Conservation (phyloP, 2,797 vertebrate genomes). For the Molossus alvarezi region DNA sequence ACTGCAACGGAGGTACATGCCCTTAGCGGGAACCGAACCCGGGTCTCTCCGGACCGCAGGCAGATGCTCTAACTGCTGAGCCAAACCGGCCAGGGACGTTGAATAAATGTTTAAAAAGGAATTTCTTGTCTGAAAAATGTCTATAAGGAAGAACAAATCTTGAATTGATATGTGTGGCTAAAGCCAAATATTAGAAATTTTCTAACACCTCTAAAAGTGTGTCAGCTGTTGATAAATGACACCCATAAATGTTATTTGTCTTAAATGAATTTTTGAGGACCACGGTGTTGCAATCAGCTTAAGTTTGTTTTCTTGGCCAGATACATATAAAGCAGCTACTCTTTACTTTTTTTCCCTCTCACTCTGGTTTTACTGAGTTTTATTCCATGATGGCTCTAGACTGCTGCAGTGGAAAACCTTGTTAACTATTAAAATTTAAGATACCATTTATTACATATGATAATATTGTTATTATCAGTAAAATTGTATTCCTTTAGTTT, state of each 20-base stretch:
- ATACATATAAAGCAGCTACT: background rate
- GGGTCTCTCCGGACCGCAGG: too few species aligned
- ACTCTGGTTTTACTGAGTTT: background rate
- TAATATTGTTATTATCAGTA: background rate
- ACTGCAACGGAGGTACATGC: too few species aligned
- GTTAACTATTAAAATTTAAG: slow-evolving; percentile 36
- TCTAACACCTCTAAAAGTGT: background rate
- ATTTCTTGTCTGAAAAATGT: background rate
- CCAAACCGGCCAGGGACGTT: background rate
- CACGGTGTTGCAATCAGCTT: background rate
- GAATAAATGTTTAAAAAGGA: slow-evolving; percentile 1
- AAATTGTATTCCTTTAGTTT: slow-evolving; percentile 12
- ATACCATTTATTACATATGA: background rate
- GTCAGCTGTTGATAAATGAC: background rate
- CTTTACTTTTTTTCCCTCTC: background rate
- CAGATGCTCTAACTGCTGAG: too few species aligned
- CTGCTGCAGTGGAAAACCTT: background rate
- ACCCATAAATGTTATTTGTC: background rate
- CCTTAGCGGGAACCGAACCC: too few species aligned
- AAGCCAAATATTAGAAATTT: background rate
- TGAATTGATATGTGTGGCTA: background rate
- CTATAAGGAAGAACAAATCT: background rate
- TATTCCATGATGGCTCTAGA: background rate
- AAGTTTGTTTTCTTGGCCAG: slow-evolving; percentile 2
- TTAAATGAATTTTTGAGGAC: slow-evolving; percentile 30